phyloP scores from a whole-genome alignment of 2,797 vertebrate species.

The Apogon talboti region DNA sequence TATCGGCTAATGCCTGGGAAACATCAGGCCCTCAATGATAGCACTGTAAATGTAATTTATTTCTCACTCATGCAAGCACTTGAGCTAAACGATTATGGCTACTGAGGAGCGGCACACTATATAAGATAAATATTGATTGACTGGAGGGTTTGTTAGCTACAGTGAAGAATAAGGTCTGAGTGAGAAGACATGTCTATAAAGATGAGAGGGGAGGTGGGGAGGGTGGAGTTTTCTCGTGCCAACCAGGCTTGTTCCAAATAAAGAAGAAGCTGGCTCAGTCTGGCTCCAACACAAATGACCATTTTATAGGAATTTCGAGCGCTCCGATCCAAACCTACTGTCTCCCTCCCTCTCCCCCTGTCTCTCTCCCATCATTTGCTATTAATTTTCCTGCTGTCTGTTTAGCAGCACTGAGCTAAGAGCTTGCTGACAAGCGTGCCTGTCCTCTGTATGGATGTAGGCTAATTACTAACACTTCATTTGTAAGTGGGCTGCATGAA shows the following conservation, averaged over 20 bases:
- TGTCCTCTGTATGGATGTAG: conserved; percentile 23
- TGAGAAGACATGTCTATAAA: conserved; percentile 54
- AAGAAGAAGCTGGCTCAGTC: conserved; percentile 52
- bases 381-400: conserved; percentile 11
- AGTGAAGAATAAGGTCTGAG: conserved; percentile 63
- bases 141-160: conserved; percentile 77
- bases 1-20: conserved; percentile 79
- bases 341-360: conserved; percentile 15
- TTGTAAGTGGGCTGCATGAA: not conserved
- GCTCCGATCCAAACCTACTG: conserved; percentile 51
- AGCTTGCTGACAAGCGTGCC: conserved; percentile 15
- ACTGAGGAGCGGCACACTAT: conserved; percentile 72
- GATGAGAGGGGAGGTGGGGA: conserved; percentile 39
- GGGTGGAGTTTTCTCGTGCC: conserved; percentile 46
- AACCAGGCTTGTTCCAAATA: conserved; percentile 65
- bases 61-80: conserved; percentile 83
- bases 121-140: conserved; percentile 85
- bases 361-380: not conserved
- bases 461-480: conserved; percentile 36
- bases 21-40: conserved; percentile 79
- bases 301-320: conserved; percentile 57
- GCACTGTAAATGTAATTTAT: conserved; percentile 83
- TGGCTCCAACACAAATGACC: conserved; percentile 54
- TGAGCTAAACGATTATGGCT: conserved; percentile 80
- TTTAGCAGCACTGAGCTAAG: conserved; percentile 28